These are phyloP conservation scores for Rhagoletis pomonella DNA, from an alignment of 1,140 invertebrate genomes.

Conservation along the genomic window DNA sequence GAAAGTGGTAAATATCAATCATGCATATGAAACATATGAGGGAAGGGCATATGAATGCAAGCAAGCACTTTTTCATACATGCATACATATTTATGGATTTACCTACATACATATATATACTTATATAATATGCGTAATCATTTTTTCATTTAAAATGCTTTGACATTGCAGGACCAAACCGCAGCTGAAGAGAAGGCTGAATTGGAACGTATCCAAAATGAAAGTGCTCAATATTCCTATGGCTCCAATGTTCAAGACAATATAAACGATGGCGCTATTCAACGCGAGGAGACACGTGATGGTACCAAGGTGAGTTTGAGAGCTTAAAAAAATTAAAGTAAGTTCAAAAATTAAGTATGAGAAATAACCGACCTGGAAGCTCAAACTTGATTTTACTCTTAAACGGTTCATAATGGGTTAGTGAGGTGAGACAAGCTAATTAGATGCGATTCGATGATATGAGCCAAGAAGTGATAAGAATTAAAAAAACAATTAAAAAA, in stretches of 20 bases:
- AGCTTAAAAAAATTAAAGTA: not conserved
- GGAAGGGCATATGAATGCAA: not conserved
- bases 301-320: conserved; percentile 69
- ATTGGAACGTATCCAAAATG: conserved; percentile 63
- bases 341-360: not conserved
- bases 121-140: not conserved
- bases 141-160: not conserved
- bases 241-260: conserved; percentile 75
- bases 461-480: not conserved
- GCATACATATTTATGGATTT: not conserved
- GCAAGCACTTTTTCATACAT: not conserved
- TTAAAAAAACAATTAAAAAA: not conserved
- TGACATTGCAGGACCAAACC: conserved; percentile 22
- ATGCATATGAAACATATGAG: not conserved
- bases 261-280: conserved; percentile 75
- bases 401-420: too few relatives aligned
- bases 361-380: too few relatives aligned
- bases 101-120: not conserved
- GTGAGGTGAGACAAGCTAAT: too few relatives aligned
- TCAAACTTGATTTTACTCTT: too few relatives aligned
- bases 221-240: conserved; percentile 75
- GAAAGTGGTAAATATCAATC: not conserved
- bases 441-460: too few relatives aligned
- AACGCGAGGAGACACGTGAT: conserved; percentile 76
- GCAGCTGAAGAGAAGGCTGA: conserved; percentile 58